phyloP scores from a whole-genome alignment of 2,888 invertebrate genomes.

The Lithosia quadra region DNA sequence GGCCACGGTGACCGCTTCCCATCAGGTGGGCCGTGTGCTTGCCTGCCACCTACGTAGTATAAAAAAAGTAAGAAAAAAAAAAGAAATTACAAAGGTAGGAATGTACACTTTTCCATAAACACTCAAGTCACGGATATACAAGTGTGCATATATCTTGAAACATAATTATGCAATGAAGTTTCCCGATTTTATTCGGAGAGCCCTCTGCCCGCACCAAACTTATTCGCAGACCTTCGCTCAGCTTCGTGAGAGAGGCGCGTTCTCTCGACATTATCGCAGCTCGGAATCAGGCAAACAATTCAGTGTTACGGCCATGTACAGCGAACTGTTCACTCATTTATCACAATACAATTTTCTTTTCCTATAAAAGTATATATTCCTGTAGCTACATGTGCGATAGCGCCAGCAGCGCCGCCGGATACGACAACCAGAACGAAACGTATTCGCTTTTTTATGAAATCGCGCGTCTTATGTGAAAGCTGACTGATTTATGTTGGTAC shows the following conservation, averaged over 20 bases:
- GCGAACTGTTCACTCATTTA: background rate
- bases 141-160: background rate
- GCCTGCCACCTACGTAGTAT: no score
- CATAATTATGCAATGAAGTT: background rate
- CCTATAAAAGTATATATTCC: background rate
- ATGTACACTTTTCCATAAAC: no score
- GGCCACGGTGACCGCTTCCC: no score
- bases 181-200: slow-evolving; percentile 13
- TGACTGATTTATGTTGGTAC: no score
- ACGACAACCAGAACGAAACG: background rate
- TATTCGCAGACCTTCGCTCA: no score
- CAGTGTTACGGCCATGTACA: background rate
- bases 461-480: no score
- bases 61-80: no score
- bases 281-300: background rate
- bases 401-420: background rate
- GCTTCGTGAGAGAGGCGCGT: background rate
- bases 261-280: background rate
- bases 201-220: background rate
- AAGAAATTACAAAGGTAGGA: no score
- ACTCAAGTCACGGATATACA: no score
- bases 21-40: no score
- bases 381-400: no score
- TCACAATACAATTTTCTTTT: slow-evolving; percentile 2
- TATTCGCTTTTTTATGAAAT: no score